Evolutionary conservation across 2,113 vertebrate genomes (phyloP), one percentile per base, ranked within the genome.

Genomic region (Stegastes partitus): DNA sequence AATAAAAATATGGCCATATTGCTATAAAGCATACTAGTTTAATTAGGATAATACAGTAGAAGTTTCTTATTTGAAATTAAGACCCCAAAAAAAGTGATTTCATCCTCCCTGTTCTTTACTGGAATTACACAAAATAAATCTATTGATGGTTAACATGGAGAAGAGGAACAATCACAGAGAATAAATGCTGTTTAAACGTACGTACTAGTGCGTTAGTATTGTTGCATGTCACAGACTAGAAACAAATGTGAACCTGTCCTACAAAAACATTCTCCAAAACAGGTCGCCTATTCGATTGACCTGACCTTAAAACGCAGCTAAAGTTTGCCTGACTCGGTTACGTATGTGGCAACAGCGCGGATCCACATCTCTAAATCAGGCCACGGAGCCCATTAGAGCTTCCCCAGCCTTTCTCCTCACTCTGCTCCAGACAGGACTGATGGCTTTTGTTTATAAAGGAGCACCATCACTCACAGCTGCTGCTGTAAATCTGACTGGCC

Each of bases 401-500:
- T 47, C 18, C 49, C 22, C 50, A 12, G 59, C 72, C 59, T 21
- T 75, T 58, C 66, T 75, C 76, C 58, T 77, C 70, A n/a, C 49
- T 77, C 58, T 69, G 61, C 42, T 89, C 11, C 77, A 63, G 22
- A 85, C 75, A 74, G 26, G 63, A 90, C 79, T 62, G 72, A 91
- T 90, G 65, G 71, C 79, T 82, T 82, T 82, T 84, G 62, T 81
- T 74, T 70, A 58, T 37, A 14, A 71, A 56, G 61, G 61, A 73
- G 62, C 72, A 34, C 79, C 89, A 87, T 92, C 63, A 49, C 81
- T 89, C 83, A 87, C 74, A 64, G 59, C 49, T 58, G 57, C 62
- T 44, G 79, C 81, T 62, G 85, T 92, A 91, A 92, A 91, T 92
- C 86, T 82, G 50, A 10, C 22, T 14, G 8, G 55, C 71, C 23